A percentile compares a stretch with the other conserved stretches of the same genome.
Evolutionary conservation across 2,888 invertebrate species (phyloP).

Genomic region (Gnatocerus cornutus): DNA sequence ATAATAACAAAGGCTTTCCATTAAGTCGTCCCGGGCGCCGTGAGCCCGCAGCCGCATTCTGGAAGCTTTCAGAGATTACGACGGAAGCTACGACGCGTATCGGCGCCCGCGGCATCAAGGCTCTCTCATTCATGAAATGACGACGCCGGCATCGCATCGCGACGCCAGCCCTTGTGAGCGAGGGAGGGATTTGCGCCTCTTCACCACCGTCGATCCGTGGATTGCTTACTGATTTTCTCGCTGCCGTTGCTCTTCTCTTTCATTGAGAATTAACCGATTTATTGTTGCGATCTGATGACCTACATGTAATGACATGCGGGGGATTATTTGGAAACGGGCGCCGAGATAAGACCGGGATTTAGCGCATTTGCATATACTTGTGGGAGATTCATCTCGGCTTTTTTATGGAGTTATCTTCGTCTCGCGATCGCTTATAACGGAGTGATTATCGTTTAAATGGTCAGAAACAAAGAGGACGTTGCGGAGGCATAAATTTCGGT

Average conservation of each 20-base stretch:
- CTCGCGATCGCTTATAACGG: no score
- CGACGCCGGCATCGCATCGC: slow-evolving; percentile 44
- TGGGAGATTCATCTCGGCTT: no score
- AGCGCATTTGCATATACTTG: neutral
- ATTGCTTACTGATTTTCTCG: slow-evolving; percentile 42
- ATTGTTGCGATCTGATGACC: slow-evolving; percentile 29
- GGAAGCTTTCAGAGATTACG: slow-evolving; percentile 54
- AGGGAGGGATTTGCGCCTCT: slow-evolving; percentile 47
- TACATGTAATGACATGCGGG: slow-evolving; percentile 22
- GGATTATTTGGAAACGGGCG: neutral
- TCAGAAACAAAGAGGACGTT: slow-evolving; percentile 10
- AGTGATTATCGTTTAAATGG: no score
- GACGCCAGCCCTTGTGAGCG: slow-evolving; percentile 42
- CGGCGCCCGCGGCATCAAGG: slow-evolving; percentile 54
- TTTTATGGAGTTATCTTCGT: no score
- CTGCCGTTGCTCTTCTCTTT: slow-evolving; percentile 35
- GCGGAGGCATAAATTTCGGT: slow-evolving; percentile 25
- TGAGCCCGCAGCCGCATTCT: slow-evolving; percentile 46
- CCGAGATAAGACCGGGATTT: neutral
- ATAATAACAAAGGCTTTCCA: slow-evolving; percentile 53
- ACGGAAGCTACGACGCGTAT: slow-evolving; percentile 52
- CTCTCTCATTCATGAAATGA: slow-evolving; percentile 55
- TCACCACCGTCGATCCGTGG: slow-evolving; percentile 41
- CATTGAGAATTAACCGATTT: slow-evolving; percentile 23
- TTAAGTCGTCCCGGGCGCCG: slow-evolving; percentile 52